Evolutionary conservation across 2,888 invertebrate species (phyloP).

Genomic region (Harpalus rubripes): DNA sequence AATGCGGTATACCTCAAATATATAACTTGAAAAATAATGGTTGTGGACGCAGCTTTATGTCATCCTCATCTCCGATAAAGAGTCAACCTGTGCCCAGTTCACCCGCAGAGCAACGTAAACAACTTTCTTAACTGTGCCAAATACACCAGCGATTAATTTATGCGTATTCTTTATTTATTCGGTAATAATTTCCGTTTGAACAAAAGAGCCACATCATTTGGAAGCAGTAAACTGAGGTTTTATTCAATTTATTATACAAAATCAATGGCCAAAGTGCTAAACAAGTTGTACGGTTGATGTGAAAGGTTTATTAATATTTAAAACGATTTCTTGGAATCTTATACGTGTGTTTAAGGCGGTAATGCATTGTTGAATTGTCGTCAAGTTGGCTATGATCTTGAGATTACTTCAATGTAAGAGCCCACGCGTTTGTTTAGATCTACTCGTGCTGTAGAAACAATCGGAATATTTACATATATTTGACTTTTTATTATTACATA

Average conservation of each 20-base stretch:
- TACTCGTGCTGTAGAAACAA: slow-evolving; percentile 42
- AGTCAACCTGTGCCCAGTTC: slow-evolving; percentile 33
- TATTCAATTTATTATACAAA: slow-evolving; percentile 46
- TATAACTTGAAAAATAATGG: background rate
- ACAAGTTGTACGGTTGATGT: slow-evolving; percentile 56
- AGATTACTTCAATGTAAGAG: slow-evolving; percentile 55
- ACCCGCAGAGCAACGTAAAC: slow-evolving; percentile 39
- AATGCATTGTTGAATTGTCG: slow-evolving; percentile 63
- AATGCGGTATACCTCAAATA: no score
- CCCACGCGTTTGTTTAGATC: slow-evolving; percentile 51
- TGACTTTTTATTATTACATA: slow-evolving; percentile 18
- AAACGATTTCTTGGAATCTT: slow-evolving; percentile 63
- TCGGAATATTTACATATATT: slow-evolving; percentile 46
- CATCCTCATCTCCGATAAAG: slow-evolving; percentile 24
- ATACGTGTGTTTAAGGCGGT: slow-evolving; percentile 55
- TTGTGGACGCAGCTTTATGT: background rate
- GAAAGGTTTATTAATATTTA: slow-evolving; percentile 66
- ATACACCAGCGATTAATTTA: slow-evolving; percentile 37
- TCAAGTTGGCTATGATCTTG: slow-evolving; percentile 58
- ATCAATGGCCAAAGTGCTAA: slow-evolving; percentile 26
- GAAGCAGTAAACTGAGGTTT: slow-evolving; percentile 35
- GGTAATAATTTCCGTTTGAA: slow-evolving; percentile 33
- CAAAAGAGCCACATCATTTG: slow-evolving; percentile 41
- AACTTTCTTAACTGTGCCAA: slow-evolving; percentile 52
- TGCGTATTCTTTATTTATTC: slow-evolving; percentile 41